These are phyloP conservation scores for Oryzias woworae DNA, from an alignment of 2,113 vertebrate species.

Conservation along the genomic window DNA sequence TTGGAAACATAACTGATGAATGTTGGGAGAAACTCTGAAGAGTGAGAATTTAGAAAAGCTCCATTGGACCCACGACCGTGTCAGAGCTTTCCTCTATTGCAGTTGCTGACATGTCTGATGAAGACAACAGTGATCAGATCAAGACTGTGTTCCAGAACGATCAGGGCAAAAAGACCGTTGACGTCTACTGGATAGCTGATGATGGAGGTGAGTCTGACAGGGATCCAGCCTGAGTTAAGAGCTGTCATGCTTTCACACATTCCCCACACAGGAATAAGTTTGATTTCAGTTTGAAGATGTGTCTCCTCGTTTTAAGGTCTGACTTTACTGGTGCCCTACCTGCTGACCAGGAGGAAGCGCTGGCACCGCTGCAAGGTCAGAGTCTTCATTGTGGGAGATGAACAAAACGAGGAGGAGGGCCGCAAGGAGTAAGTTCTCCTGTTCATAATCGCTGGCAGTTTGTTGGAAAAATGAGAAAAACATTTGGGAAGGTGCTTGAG, in stretches of 20 bases:
- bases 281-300: background rate
- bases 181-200: conserved; percentile 80
- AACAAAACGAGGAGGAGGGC: conserved; percentile 72
- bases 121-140: conserved; percentile 38
- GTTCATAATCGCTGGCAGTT: no score
- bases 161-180: conserved; percentile 75
- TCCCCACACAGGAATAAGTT: no score
- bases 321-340: conserved; percentile 80
- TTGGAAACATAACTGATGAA: no score
- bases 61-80: no score
- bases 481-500: no score
- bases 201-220: conserved; percentile 70
- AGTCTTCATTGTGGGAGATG: conserved; percentile 75
- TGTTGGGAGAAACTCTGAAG: no score
- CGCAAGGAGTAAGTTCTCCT: conserved; percentile 68
- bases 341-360: conserved; percentile 72
- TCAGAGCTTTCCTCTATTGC: background rate
- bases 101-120: conserved; percentile 26
- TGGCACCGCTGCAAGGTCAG: conserved; percentile 73
- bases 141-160: conserved; percentile 73
- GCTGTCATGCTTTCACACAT: no score
- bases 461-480: no score
- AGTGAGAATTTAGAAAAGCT: no score
- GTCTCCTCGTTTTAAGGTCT: conserved; percentile 64
- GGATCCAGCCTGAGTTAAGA: no score